Evolutionary conservation across 2,797 vertebrate genomes (phyloP).

Genomic region (Furcifer pardalis): DNA sequence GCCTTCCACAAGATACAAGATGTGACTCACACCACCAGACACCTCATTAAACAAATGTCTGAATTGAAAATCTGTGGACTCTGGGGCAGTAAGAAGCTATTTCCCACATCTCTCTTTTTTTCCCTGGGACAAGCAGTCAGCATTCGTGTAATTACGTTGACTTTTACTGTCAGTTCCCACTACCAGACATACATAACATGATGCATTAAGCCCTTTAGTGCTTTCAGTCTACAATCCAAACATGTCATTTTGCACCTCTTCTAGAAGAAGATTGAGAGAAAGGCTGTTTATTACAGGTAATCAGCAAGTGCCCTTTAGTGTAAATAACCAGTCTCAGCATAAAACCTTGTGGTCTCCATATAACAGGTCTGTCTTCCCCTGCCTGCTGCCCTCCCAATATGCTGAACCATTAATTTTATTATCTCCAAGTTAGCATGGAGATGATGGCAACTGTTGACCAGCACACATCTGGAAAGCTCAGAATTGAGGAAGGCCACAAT

Average conservation of each 20-base stretch:
- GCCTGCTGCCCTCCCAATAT: background rate
- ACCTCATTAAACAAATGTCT: background rate
- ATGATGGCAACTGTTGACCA: background rate
- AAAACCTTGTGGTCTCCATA: background rate
- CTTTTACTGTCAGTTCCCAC: background rate
- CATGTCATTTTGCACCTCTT: background rate
- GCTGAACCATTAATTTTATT: background rate
- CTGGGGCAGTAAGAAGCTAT: background rate
- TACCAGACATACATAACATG: background rate
- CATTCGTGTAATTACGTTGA: background rate
- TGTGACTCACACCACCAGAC: background rate
- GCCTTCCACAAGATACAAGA: slow-evolving; percentile 16
- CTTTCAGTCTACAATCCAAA: background rate
- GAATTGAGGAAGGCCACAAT: background rate
- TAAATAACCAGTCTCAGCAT: background rate
- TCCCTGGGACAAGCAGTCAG: background rate
- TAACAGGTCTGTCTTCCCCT: background rate
- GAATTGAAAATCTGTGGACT: slow-evolving; percentile 6
- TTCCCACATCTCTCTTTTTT: background rate
- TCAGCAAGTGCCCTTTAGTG: background rate
- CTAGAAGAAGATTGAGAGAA: background rate
- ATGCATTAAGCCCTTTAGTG: background rate
- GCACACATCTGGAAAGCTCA: background rate
- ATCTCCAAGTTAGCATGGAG: background rate
- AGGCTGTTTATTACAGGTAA: background rate